These are phyloP conservation scores for Corydoras sp. DNA, from an alignment of 2,113 vertebrate species.

Conservation along the genomic window DNA sequence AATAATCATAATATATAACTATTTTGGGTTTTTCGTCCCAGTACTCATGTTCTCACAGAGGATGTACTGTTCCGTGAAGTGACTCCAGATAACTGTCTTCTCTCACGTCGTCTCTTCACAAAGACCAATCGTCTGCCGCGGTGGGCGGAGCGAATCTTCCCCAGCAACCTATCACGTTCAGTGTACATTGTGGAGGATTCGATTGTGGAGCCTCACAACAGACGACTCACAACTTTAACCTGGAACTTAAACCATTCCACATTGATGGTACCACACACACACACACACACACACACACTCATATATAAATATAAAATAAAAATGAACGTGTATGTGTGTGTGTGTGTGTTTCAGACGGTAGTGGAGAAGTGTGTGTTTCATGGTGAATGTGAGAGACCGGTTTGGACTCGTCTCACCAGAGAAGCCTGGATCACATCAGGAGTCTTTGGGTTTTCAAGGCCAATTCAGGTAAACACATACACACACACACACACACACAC, in stretches of 20 bases:
- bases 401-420: conserved; percentile 59
- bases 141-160: conserved; percentile 70
- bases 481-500: conserved; percentile 3
- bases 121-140: conserved; percentile 77
- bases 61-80: conserved; percentile 71
- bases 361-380: conserved; percentile 68
- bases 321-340: not conserved
- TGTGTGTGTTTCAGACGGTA: conserved; percentile 55
- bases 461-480: conserved; percentile 64
- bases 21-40: conserved; percentile 24
- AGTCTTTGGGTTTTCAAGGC: conserved; percentile 70
- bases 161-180: conserved; percentile 59
- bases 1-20: not conserved
- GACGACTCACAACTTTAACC: conserved; percentile 64
- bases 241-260: conserved; percentile 68
- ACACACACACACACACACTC: no score
- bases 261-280: conserved; percentile 50
- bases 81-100: conserved; percentile 61
- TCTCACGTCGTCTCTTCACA: conserved; percentile 67
- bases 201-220: conserved; percentile 61
- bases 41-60: conserved; percentile 73
- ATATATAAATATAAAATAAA: no score
- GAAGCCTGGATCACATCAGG: conserved; percentile 73
- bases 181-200: conserved; percentile 75
- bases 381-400: conserved; percentile 51